Evolutionary conservation across 2,113 vertebrate species (phyloP).

Genomic region (Vanacampus margaritifer): DNA sequence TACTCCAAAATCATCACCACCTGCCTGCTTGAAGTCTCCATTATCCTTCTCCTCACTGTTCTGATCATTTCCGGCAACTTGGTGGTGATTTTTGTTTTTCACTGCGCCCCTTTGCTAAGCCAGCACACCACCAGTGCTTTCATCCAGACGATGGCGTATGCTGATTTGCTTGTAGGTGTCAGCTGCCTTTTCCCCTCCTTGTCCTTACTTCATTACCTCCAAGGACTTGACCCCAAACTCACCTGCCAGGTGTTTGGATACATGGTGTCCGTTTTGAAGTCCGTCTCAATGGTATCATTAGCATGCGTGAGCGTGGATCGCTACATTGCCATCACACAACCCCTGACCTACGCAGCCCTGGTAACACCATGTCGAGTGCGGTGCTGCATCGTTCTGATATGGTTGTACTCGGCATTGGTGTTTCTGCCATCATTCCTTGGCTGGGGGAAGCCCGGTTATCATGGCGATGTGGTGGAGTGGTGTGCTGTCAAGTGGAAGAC

Average conservation of each 20-base stretch:
- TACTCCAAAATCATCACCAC: constrained; percentile 84
- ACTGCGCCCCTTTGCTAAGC: constrained; percentile 95
- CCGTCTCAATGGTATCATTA: constrained; percentile 92
- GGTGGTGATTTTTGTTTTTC: constrained; percentile 96
- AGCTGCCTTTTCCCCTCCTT: constrained; percentile 95
- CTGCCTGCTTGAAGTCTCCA: constrained; percentile 88
- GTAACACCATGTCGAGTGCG: constrained; percentile 92
- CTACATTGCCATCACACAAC: constrained; percentile 92
- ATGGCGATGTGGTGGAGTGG: constrained; percentile 92
- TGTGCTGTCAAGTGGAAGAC: constrained; percentile 88
- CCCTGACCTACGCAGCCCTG: constrained; percentile 86
- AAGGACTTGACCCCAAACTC: constrained; percentile 82
- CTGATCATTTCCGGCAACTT: constrained; percentile 95
- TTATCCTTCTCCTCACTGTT: constrained; percentile 90
- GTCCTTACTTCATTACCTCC: constrained; percentile 84
- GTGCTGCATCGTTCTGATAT: constrained; percentile 87
- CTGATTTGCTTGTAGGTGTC: constrained; percentile 92
- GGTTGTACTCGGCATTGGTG: constrained; percentile 90
- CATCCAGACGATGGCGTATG: constrained; percentile 98
- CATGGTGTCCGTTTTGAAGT: constrained; percentile 93
- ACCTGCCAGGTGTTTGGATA: constrained; percentile 94
- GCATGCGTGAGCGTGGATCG: constrained; percentile 96
- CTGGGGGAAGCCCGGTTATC: constrained; percentile 98
- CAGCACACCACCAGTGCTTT: constrained; percentile 97
- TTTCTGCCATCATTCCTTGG: constrained; percentile 91